A percentile compares a stretch with the other conserved stretches of the same genome.
Evolutionary conservation across 2,113 vertebrate genomes (phyloP).

Genomic region (Hypocryptadius cinnamomeus): DNA sequence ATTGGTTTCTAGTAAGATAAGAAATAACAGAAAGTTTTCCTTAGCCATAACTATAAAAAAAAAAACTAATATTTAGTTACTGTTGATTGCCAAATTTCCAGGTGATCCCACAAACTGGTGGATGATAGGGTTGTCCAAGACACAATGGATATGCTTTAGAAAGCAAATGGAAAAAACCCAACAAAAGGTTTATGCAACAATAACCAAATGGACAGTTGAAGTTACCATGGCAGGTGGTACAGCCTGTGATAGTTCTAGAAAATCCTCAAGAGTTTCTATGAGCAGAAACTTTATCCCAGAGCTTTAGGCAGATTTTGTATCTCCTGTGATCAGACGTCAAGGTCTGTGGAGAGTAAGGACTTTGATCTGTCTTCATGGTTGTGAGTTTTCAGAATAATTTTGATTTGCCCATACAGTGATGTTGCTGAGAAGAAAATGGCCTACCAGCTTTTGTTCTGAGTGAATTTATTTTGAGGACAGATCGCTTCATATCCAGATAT

Average conservation of each 20-base stretch:
- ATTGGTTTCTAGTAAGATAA: background rate
- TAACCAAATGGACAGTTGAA: background rate
- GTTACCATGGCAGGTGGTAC: rapidly evolving
- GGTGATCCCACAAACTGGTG: background rate
- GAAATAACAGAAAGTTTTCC: background rate
- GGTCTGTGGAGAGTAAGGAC: background rate
- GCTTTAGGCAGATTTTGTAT: background rate
- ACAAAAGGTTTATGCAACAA: background rate
- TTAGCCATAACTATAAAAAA: background rate
- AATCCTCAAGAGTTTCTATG: background rate
- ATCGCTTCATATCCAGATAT: background rate
- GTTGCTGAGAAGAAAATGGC: background rate
- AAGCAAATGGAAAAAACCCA: background rate
- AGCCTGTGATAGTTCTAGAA: background rate
- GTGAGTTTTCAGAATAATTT: background rate
- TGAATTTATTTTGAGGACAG: slow-evolving; percentile 2
- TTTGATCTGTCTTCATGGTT: background rate
- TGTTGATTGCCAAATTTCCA: background rate
- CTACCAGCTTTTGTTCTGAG: background rate
- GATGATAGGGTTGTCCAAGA: background rate
- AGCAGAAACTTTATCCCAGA: background rate
- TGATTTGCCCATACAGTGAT: background rate
- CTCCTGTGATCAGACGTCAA: rapidly evolving
- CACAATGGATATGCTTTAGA: background rate
- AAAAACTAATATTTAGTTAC: background rate